Evolutionary conservation across 2,797 vertebrate genomes (phyloP), one percentile per base, ranked within the genome.

Genomic region (Hippopotamyrus pictus): DNA sequence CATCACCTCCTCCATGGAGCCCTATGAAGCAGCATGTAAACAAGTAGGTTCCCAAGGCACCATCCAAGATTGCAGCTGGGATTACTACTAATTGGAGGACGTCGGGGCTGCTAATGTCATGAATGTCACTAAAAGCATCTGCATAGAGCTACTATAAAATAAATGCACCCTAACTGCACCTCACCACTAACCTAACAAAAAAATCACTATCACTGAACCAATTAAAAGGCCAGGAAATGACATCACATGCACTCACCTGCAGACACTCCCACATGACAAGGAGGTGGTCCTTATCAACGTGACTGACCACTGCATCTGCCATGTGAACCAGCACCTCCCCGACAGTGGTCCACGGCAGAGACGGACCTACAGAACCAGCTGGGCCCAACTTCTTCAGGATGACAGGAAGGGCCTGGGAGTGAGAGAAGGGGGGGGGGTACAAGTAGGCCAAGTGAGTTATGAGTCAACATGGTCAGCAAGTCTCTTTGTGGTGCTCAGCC

Each of bases 311-410:
- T 37, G 97, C 96, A 92, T 94, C 95, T 5, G 95, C 96, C 97
- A 97, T 98, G 89, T 96, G 96, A 92, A 97, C 94, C 7, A 99
- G 93, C 2, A 97, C 95, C 73, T 97, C 96, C 91, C 97, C 96
- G 89, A 98, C 93, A 33, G 94, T 91, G 73, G 94, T 91, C 98
- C 97, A 99, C 0, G 97, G 97, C 1, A 99, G 93, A 19, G 93
- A 91, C 41, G 88, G 19, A 17, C 94, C 95, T 1, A 90, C 91
- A 92, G 94, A 95, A n/a, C 95, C 97, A 53, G 95, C 3, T 48
- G 97, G 96, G 0, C 99, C 98, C 0, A 99, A 94, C 90, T 99
- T 99, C 89, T 91, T 91, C 44, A 99, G 92, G 89, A 97, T 96
- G 88, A 97, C 93, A 11, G 94, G 96, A 53, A 99, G 25, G 89